Conservation (phyloP, 2,888 invertebrate genomes). For the Acrobasis consociella region DNA sequence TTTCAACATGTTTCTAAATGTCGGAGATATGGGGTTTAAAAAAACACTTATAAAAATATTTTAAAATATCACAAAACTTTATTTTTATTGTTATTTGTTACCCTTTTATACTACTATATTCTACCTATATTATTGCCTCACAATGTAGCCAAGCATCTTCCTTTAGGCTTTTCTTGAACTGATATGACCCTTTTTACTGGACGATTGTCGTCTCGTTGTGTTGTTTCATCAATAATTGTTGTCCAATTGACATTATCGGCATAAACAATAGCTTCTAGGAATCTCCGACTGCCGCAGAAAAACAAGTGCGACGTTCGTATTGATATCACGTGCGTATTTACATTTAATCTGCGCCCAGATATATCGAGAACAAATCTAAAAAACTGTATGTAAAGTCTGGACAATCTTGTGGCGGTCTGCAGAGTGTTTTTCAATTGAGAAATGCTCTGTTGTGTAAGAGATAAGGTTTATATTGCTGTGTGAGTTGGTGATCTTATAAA, state of each 20-base stretch:
- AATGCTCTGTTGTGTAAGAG: fast-evolving
- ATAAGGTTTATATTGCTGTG: conserved; percentile 32
- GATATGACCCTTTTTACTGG: no score
- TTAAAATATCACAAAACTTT: no score
- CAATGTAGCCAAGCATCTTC: no score
- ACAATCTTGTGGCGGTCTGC: conserved; percentile 42
- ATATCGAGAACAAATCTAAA: conserved; percentile 48
- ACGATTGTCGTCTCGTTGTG: background rate
- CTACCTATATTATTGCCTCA: no score
- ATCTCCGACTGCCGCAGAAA: conserved; percentile 34
- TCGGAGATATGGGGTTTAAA: no score
- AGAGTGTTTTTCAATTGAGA: background rate
- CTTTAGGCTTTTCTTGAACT: no score
- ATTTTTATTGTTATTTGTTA: no score
- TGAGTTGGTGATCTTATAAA: no score
- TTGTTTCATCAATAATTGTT: background rate
- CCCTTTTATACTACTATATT: no score
- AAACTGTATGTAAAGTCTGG: conserved; percentile 46
- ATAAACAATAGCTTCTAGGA: background rate
- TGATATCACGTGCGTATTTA: conserved; percentile 41
- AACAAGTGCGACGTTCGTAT: conserved; percentile 32
- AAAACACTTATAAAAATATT: no score
- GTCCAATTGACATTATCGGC: background rate
- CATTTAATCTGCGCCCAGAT: conserved; percentile 55
- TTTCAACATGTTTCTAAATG: no score